Evolutionary conservation across 2,113 vertebrate species (phyloP).

Genomic region (Chlamydotis undulata): DNA sequence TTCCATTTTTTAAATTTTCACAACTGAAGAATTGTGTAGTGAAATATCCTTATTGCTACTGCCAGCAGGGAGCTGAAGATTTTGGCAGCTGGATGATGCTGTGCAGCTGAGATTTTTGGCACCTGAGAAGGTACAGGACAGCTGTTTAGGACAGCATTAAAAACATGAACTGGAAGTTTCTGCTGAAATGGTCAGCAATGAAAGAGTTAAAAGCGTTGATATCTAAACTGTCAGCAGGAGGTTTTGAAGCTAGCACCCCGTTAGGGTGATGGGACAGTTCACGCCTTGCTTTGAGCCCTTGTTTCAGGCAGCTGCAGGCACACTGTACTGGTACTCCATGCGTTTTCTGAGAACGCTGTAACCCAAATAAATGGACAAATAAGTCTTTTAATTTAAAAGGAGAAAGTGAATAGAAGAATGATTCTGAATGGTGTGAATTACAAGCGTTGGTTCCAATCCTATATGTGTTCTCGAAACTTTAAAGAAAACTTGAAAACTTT

Average conservation of each 20-base stretch:
- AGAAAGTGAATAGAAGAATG: neutral
- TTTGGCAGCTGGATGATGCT: neutral
- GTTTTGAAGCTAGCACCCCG: constrained; percentile 1
- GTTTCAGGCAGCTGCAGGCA: neutral
- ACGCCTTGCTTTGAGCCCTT: constrained; percentile 30
- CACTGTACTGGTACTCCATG: neutral
- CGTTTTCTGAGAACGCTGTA: neutral
- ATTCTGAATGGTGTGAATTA: neutral
- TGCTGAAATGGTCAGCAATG: neutral
- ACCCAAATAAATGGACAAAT: neutral
- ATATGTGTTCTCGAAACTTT: neutral
- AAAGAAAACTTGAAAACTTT: neutral
- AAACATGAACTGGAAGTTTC: neutral
- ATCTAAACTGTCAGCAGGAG: constrained; percentile 4
- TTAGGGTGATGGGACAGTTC: constrained; percentile 31
- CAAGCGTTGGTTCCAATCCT: neutral
- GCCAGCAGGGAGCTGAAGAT: constrained; percentile 24
- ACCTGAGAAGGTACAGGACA: constrained; percentile 16
- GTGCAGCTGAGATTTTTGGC: constrained; percentile 55
- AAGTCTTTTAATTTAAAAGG: neutral
- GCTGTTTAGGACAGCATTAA: neutral
- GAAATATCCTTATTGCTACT: constrained; percentile 3
- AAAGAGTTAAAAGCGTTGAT: constrained; percentile 31
- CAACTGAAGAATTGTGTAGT: neutral
- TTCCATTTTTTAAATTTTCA: neutral